Evolutionary conservation across 2,113 vertebrate genomes (phyloP).

Genomic region (Callionymus lyra): DNA sequence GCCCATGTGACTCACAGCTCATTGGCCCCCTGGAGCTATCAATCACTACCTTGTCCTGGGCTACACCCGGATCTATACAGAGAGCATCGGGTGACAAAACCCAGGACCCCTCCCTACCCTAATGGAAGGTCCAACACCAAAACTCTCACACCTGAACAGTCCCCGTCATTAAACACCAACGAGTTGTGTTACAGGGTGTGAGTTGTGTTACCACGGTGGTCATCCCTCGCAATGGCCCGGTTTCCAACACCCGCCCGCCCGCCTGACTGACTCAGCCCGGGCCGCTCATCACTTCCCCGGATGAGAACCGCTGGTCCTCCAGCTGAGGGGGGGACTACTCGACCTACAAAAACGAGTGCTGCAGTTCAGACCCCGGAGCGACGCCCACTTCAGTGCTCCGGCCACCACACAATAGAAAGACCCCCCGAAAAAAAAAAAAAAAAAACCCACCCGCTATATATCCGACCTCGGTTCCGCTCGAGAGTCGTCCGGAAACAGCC

Average conservation of each 20-base stretch:
- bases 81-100: slow-evolving; percentile 60
- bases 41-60: slow-evolving; percentile 30
- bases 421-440: slow-evolving; percentile 19
- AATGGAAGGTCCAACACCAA: slow-evolving; percentile 3
- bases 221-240: slow-evolving; percentile 35
- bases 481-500: too few relatives aligned
- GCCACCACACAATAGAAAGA: slow-evolving; percentile 58
- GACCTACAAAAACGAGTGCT: slow-evolving; percentile 39
- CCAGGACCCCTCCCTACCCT: slow-evolving; percentile 18
- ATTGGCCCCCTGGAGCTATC: slow-evolving; percentile 49
- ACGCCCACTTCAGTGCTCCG: slow-evolving; percentile 68
- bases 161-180: too few relatives aligned
- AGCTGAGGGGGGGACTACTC: slow-evolving; percentile 9
- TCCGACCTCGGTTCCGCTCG: too few relatives aligned
- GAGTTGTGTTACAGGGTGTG: too few relatives aligned
- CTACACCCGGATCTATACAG: slow-evolving; percentile 64
- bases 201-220: too few relatives aligned
- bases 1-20: slow-evolving; percentile 22
- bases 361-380: slow-evolving; percentile 62
- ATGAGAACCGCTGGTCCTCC: too few relatives aligned
- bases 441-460: too few relatives aligned
- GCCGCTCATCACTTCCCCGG: too few relatives aligned
- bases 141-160: not conserved
- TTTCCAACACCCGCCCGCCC: slow-evolving; percentile 42
- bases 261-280: too few relatives aligned